phyloP scores from a whole-genome alignment of 2,113 vertebrate species.

The Lamprologus ornatipinnis region DNA sequence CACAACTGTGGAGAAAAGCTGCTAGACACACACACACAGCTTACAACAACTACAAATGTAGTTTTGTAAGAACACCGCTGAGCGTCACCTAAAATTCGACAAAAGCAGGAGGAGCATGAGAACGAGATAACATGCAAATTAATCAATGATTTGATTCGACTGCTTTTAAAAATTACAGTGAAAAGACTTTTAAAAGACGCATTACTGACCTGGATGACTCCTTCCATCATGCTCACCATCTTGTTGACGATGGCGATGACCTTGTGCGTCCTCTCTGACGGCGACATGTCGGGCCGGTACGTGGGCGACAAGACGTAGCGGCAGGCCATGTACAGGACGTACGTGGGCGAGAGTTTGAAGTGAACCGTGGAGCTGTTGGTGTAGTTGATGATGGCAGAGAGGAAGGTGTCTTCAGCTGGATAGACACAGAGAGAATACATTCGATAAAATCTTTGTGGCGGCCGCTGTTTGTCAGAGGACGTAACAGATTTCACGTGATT shows the following conservation, averaged over 20 bases:
- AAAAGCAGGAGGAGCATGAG: neutral
- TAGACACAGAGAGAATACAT: neutral
- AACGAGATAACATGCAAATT: neutral
- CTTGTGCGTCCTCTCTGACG: constrained; percentile 89
- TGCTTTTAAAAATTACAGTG: neutral
- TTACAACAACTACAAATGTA: constrained; percentile 26
- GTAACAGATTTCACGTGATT: neutral
- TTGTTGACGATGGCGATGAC: constrained; percentile 97
- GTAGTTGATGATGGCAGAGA: constrained; percentile 97
- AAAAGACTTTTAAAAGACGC: neutral
- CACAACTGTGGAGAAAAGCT: constrained; percentile 3
- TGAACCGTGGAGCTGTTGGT: constrained; percentile 98
- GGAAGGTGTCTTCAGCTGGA: constrained; percentile 93
- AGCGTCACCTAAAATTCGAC: neutral
- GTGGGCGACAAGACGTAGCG: constrained; percentile 88
- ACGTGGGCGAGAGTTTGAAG: constrained; percentile 94
- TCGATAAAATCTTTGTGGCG: neutral
- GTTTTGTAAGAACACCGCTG: constrained; percentile 16
- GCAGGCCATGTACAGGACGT: constrained; percentile 95
- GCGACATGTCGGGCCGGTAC: constrained; percentile 86
- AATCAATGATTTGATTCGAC: neutral
- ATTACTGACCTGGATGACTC: constrained; percentile 93
- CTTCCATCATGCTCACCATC: constrained; percentile 99
- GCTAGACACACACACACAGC: neutral
- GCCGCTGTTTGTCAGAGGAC: neutral